phyloP scores from a whole-genome alignment of 2,113 vertebrate species.

The Marcusenius ussheri region DNA sequence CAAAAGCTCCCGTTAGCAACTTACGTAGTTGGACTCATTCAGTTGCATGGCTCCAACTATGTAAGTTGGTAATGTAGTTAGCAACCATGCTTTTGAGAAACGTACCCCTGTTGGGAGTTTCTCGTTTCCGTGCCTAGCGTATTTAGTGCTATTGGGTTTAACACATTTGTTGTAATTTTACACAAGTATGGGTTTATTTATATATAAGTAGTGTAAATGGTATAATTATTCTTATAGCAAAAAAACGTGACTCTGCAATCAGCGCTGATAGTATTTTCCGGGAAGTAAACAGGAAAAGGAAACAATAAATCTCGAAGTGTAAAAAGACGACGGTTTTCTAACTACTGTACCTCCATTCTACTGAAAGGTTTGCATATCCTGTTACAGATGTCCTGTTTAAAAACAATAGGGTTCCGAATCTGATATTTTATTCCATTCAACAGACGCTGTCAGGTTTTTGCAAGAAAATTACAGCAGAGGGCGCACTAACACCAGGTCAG shows the following conservation, averaged over 20 bases:
- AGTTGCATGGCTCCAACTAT: too few species aligned
- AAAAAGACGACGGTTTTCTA: not conserved
- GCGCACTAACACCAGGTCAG: conserved; percentile 23
- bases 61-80: too few species aligned
- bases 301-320: not conserved
- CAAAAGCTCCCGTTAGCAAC: too few species aligned
- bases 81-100: too few species aligned
- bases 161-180: not conserved
- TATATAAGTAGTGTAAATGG: not conserved
- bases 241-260: not conserved
- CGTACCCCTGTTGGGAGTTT: not conserved
- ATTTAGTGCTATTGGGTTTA: not conserved
- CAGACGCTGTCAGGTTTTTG: not conserved
- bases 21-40: too few species aligned
- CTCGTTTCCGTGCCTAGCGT: not conserved
- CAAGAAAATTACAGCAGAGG: conserved; percentile 25
- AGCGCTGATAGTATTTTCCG: not conserved
- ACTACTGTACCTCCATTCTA: not conserved
- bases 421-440: not conserved
- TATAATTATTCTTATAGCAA: not conserved
- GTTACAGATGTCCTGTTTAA: not conserved
- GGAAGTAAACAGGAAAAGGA: not conserved
- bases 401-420: not conserved
- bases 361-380: not conserved
- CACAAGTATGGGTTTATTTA: not conserved